phyloP scores from a whole-genome alignment of 2,113 vertebrate species.

The Anguilla japonica region DNA sequence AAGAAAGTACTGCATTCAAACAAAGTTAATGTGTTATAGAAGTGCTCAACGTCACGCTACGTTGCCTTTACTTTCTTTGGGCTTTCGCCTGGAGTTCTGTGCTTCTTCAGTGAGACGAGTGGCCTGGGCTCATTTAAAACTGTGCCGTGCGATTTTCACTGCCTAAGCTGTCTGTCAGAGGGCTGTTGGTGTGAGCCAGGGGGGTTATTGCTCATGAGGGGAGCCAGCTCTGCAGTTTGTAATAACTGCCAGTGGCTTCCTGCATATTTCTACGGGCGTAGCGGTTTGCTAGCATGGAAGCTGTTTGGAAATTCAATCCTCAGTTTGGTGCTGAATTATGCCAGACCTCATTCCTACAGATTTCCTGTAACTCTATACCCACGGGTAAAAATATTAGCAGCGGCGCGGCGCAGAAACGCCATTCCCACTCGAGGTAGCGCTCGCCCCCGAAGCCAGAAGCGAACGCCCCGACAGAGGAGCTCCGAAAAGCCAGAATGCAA shows the following conservation, averaged over 20 bases:
- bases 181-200: conserved; percentile 24
- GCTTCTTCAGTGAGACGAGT: background rate
- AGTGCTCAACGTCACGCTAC: background rate
- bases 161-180: conserved; percentile 20
- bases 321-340: conserved; percentile 78
- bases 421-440: conserved; percentile 58
- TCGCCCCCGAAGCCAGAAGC: conserved; percentile 55
- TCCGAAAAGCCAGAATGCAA: conserved; percentile 58
- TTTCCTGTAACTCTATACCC: conserved; percentile 96
- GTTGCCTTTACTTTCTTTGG: background rate
- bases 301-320: conserved; percentile 73
- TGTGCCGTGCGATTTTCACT: background rate
- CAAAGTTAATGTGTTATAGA: background rate
- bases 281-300: conserved; percentile 64
- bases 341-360: conserved; percentile 81
- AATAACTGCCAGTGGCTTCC: conserved; percentile 39
- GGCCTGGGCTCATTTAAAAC: background rate
- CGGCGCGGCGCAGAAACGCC: conserved; percentile 69
- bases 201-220: conserved; percentile 13
- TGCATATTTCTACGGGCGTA: conserved; percentile 54
- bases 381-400: conserved; percentile 93
- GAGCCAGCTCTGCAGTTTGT: conserved; percentile 25
- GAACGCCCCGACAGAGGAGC: conserved; percentile 59
- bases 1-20: background rate
- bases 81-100: background rate